phyloP scores from a whole-genome alignment of 2,113 vertebrate species.

The Syngnathus floridae region DNA sequence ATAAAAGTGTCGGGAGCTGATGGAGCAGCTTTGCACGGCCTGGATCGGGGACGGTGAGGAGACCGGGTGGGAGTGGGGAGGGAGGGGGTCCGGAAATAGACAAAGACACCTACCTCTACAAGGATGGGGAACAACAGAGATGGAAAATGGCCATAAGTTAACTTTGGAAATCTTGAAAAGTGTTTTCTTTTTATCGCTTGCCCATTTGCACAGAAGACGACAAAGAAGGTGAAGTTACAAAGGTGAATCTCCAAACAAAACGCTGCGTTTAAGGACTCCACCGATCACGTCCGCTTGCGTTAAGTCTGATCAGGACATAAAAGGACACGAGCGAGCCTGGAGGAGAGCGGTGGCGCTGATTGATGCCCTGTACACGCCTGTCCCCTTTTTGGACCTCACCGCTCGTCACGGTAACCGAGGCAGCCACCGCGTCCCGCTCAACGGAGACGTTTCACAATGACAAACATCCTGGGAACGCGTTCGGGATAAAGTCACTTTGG shows the following conservation, averaged over 20 bases:
- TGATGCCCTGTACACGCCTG: neutral
- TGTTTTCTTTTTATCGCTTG: neutral
- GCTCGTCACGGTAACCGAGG: neutral
- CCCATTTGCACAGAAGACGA: neutral
- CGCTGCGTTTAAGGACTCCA: neutral
- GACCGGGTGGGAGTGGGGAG: neutral
- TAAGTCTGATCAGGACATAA: neutral
- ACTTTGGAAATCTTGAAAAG: neutral
- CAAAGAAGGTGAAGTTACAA: too few relatives aligned
- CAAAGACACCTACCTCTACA: conserved; percentile 2
- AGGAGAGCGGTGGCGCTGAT: neutral
- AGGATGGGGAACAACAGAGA: neutral
- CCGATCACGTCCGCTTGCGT: neutral
- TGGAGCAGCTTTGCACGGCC: conserved; percentile 30
- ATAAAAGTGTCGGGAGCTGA: conserved; percentile 47
- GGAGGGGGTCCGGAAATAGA: conserved; percentile 35
- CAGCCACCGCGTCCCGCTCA: neutral
- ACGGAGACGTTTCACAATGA: neutral
- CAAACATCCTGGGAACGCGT: neutral
- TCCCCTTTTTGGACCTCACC: neutral
- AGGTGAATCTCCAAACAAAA: neutral
- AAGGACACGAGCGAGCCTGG: neutral
- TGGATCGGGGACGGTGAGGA: neutral
- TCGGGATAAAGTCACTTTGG: neutral
- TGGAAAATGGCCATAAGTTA: neutral